phyloP scores from a whole-genome alignment of 2,888 invertebrate genomes.

The Galerucella pusilla region DNA sequence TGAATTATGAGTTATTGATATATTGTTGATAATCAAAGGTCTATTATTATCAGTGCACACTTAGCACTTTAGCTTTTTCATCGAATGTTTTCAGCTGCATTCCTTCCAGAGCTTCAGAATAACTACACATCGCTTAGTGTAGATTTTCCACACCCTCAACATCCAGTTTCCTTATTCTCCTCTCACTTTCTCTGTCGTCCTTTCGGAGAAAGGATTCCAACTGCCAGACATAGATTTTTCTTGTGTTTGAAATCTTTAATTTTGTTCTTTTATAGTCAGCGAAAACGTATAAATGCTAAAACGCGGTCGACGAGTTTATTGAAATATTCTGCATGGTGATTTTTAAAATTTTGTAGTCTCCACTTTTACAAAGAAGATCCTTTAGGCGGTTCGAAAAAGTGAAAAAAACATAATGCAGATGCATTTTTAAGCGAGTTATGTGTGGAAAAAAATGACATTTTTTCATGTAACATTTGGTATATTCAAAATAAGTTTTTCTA shows the following conservation, averaged over 20 bases:
- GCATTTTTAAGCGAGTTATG: background rate
- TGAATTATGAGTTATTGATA: too few relatives aligned
- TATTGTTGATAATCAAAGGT: too few relatives aligned
- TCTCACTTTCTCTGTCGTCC: conserved; percentile 49
- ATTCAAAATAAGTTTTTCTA: too few relatives aligned
- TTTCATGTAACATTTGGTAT: too few relatives aligned
- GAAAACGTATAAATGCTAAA: conserved; percentile 30
- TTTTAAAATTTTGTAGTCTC: conserved; percentile 7
- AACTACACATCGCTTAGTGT: background rate
- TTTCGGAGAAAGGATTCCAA: conserved; percentile 36
- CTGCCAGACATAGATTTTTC: conserved; percentile 39
- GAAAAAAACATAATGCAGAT: background rate
- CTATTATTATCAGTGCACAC: too few relatives aligned
- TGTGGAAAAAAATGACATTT: background rate
- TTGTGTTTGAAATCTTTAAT: conserved; percentile 40
- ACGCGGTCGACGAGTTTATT: conserved; percentile 25
- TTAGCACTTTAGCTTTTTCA: too few relatives aligned
- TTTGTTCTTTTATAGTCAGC: conserved; percentile 34
- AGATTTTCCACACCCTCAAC: conserved; percentile 7
- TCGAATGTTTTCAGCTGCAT: too few relatives aligned
- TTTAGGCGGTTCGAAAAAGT: background rate
- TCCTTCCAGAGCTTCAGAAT: background rate
- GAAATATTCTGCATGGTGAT: conserved; percentile 29
- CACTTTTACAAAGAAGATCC: background rate
- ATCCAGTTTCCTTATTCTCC: conserved; percentile 43